phyloP scores from a whole-genome alignment of 2,797 vertebrate genomes.

The Poeciliopsis presidionis region DNA sequence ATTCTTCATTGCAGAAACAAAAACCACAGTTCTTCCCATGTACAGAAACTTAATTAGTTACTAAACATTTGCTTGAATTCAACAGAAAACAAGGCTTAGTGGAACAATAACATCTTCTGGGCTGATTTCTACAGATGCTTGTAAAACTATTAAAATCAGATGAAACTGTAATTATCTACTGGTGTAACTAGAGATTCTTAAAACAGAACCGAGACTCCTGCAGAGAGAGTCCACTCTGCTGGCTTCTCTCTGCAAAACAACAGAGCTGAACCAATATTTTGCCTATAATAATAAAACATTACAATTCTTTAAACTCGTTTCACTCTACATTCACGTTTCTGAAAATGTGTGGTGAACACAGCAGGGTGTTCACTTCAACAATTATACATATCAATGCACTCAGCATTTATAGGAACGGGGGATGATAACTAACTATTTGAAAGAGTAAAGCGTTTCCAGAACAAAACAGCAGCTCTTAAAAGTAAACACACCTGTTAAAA shows the following conservation, averaged over 20 bases:
- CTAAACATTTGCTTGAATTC: not conserved
- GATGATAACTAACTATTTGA: not conserved
- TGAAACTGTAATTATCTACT: conserved; percentile 2
- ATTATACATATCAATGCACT: conserved; percentile 20
- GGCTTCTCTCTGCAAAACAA: conserved; percentile 16
- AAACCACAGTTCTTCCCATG: conserved; percentile 53
- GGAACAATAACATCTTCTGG: not conserved
- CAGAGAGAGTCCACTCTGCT: conserved; percentile 22
- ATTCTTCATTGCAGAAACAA: conserved; percentile 40
- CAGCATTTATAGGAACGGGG: not conserved
- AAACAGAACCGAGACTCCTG: conserved; percentile 78
- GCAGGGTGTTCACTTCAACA: conserved; percentile 26
- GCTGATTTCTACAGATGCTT: conserved; percentile 29
- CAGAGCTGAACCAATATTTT: conserved; percentile 33
- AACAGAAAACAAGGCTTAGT: conserved; percentile 14
- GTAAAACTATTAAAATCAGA: conserved; percentile 21
- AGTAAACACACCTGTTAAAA: not conserved
- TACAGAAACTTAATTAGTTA: conserved; percentile 47
- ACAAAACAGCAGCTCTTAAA: not conserved
- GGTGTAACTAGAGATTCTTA: conserved; percentile 72
- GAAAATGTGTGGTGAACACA: conserved; percentile 7
- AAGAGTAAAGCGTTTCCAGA: not conserved
- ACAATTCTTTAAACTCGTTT: conserved; percentile 42
- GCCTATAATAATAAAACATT: conserved; percentile 44
- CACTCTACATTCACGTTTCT: conserved; percentile 60